Base-by-base conservation (phyloP, 1,140 invertebrate genomes). In the Drosophila eugracilis region DNA sequence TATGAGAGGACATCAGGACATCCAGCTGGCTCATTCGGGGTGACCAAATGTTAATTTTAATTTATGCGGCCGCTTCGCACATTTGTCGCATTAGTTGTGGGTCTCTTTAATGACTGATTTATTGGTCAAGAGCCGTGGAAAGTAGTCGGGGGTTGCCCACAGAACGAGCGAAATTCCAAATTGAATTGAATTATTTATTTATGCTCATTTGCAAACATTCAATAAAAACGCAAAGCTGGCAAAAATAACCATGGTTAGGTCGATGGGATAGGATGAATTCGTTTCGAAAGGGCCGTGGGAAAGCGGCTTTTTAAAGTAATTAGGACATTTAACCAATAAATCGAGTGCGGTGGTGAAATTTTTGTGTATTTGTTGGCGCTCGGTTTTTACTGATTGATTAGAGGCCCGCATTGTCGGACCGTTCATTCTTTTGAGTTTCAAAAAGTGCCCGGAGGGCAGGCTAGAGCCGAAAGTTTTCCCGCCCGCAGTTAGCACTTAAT, bases 101-200 rank as follows among this genome's bases (percentile, higher is more conserved):
- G 73, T 59, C 81, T 67, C 78, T 86, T 86, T 88, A 86, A 86
- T 86, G 81, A 86, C 62, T 86, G 81, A 86, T 86, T 86, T 86
- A 86, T 88, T 81, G 81, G 81, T 88, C 59, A 57, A 57, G 63
- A 69, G 60, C 37, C 24, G 52, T 14, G 12, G 34, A 49, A 39
- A 55, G 58, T 5, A 55, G 24, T 26, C 30, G 17, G 34, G 3
- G 12, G 17, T 15, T 0, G 14, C 24, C 17, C 37, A 50, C 66
- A 69, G 15, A 26, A 14, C 15, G 26, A 53, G 48, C 26, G 22
- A 26, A 58, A 59, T 63, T 49, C 53, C 70, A 60, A 74, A 48
- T 62, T 17, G 37, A 60, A 74, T 84, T 60, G 48, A 83, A 84
- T 83, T 80, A 80, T 80, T 86, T 88, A 86, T 88, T 88, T 77